Base-by-base conservation (phyloP, 2,113 vertebrate species). In the Pterocles gutturalis region DNA sequence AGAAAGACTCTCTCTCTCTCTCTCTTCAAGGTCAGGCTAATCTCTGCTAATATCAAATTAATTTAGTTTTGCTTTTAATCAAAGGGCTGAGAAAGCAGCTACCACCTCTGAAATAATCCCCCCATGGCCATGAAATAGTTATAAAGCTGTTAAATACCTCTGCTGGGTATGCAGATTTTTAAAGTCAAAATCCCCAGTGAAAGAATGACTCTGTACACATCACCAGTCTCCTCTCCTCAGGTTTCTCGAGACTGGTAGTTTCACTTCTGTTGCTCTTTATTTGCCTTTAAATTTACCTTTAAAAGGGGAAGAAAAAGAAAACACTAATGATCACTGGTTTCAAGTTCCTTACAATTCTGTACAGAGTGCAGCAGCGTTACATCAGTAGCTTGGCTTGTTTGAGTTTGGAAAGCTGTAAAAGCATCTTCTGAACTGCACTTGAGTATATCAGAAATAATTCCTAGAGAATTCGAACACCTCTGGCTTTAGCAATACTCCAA, bases 241-340 rank as follows among this genome's bases (percentile, higher is more conserved):
- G 24, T 48, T 28, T 84, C 80, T 92, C 3, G 1, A 58, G 55
- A 55, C n/a, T 24, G 25, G 57, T 11, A 57, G 92, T 96, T 96
- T 97, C 95, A 95, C 45, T 97, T 97, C 97, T 87, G 28, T 70
- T 79, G n/a, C 11, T 82, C n/a, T 25, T 75, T 13, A 87, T 95
- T 93, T 96, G 87, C 73, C 13, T 41, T 41, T 13, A 41, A 41
- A 41, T 41, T 86, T 93, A 71, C 64, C 49, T 77, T 72, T 83
- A 62, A 94, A 96, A 89, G 15, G 7, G 17, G 83, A 95, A 93
- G 76, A 81, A 78, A 87, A 81, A 83, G 36, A 69, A 83, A 92
- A 78, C 29, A 54, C 5, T 58, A 67, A 55, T 65, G 26, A 34
- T 53, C 28, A n/a, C 7, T 58, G 16, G 38, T 89, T 96, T 95